Conservation (phyloP, 2,797 vertebrate genomes). For the Takifugu ocellatus region DNA sequence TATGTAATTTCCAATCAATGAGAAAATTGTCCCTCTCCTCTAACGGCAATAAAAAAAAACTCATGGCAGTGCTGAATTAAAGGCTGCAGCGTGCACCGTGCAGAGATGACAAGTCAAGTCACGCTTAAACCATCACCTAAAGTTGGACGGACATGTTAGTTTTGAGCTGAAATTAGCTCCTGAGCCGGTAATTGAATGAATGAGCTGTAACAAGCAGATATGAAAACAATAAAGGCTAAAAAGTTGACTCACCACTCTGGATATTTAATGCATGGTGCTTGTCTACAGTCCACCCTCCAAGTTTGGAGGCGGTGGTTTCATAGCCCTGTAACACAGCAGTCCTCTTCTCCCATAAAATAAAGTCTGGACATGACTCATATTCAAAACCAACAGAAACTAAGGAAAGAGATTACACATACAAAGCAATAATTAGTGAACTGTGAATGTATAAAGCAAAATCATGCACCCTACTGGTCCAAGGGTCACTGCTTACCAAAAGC, state of each 20-base stretch:
- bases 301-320: slow-evolving; percentile 90
- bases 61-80: slow-evolving; percentile 29
- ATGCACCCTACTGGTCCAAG: neutral
- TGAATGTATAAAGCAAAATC: neutral
- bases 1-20: slow-evolving; percentile 64
- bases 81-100: slow-evolving; percentile 12
- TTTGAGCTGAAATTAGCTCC: neutral
- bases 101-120: slow-evolving; percentile 18
- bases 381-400: slow-evolving; percentile 96
- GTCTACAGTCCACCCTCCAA: slow-evolving; percentile 94
- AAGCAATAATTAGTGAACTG: slow-evolving; percentile 5
- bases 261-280: slow-evolving; percentile 96
- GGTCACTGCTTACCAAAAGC: slow-evolving; percentile 85
- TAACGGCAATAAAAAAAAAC: slow-evolving; percentile 45
- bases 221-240: neutral
- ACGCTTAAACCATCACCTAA: slow-evolving; percentile 31
- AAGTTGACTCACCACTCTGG: slow-evolving; percentile 86
- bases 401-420: slow-evolving; percentile 2
- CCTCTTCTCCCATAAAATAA: slow-evolving; percentile 98
- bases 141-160: neutral
- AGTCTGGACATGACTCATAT: slow-evolving; percentile 97
- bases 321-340: slow-evolving; percentile 93
- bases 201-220: neutral
- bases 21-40: slow-evolving; percentile 63
- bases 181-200: slow-evolving; percentile 14